Evolutionary conservation across 2,888 invertebrate species (phyloP).

Genomic region (Nasonia oneida): DNA sequence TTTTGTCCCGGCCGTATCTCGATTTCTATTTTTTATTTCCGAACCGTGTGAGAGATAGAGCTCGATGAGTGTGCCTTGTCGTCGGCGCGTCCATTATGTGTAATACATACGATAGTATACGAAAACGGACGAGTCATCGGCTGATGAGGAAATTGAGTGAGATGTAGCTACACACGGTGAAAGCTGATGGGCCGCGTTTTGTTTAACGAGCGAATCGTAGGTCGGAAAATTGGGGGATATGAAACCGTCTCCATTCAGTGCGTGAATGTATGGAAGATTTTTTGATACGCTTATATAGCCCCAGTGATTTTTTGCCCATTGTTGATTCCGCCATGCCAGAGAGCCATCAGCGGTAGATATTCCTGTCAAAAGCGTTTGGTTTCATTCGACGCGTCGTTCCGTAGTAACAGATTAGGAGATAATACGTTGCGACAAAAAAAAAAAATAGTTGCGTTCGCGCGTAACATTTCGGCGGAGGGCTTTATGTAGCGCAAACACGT

Average conservation of each 20-base stretch:
- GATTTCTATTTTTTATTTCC: slow-evolving; percentile 41
- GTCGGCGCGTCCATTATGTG: neutral
- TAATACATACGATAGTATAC: neutral
- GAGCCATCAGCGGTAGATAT: no score
- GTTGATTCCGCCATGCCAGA: no score
- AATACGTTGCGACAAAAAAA: neutral
- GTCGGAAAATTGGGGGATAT: neutral
- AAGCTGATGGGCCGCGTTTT: neutral
- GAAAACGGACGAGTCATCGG: slow-evolving; percentile 28
- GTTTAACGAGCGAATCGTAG: neutral
- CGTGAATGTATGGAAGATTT: neutral
- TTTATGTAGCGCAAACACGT: neutral
- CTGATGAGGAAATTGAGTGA: slow-evolving; percentile 27
- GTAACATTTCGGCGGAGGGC: neutral
- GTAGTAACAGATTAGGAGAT: no score
- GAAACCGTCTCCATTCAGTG: neutral
- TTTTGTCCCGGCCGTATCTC: slow-evolving; percentile 4
- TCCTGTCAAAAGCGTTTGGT: no score
- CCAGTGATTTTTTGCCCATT: no score
- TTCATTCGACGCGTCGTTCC: no score
- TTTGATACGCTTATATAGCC: neutral
- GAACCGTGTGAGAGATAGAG: neutral
- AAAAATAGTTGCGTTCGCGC: neutral
- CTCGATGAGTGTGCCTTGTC: neutral
- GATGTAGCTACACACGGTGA: neutral